These are phyloP conservation scores for Austrofundulus limnaeus DNA, from an alignment of 2,113 vertebrate species.

Conservation along the genomic window DNA sequence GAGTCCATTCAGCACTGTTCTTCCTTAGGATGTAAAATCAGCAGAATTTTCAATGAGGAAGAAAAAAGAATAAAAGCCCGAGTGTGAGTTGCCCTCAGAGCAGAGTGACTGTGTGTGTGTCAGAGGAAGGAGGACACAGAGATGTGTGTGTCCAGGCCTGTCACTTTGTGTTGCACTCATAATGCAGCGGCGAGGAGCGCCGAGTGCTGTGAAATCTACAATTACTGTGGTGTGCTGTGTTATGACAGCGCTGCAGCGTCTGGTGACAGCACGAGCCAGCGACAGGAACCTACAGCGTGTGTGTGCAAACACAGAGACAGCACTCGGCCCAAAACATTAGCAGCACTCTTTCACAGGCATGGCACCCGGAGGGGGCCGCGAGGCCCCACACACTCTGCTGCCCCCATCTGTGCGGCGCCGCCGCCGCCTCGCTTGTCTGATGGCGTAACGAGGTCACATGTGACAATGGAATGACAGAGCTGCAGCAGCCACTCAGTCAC, in stretches of 20 bases:
- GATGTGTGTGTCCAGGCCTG: conserved; percentile 52
- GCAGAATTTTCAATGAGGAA: conserved; percentile 26
- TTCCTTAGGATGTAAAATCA: conserved; percentile 1
- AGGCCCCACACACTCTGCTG: conserved; percentile 41
- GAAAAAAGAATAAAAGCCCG: conserved; percentile 8
- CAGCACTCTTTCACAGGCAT: conserved; percentile 26
- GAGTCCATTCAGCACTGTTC: background rate
- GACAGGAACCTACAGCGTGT: conserved; percentile 48
- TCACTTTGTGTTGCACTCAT: conserved; percentile 66
- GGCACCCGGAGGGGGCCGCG: background rate
- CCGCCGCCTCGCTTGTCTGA: background rate
- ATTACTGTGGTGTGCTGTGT: conserved; percentile 77
- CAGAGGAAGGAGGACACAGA: background rate
- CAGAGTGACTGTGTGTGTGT: conserved; percentile 22
- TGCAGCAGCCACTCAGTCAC: conserved; percentile 8
- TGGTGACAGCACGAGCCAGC: conserved; percentile 66
- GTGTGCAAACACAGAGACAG: conserved; percentile 72
- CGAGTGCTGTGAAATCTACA: conserved; percentile 77
- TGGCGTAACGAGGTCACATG: conserved; percentile 17
- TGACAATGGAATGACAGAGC: conserved; percentile 29
- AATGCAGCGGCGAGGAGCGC: conserved; percentile 35
- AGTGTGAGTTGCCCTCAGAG: conserved; percentile 11
- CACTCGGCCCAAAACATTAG: conserved; percentile 48
- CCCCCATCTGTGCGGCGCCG: conserved; percentile 40
- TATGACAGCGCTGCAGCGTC: conserved; percentile 75